Evolutionary conservation across 1,140 invertebrate genomes (phyloP).

Genomic region (Subanguina moxae): DNA sequence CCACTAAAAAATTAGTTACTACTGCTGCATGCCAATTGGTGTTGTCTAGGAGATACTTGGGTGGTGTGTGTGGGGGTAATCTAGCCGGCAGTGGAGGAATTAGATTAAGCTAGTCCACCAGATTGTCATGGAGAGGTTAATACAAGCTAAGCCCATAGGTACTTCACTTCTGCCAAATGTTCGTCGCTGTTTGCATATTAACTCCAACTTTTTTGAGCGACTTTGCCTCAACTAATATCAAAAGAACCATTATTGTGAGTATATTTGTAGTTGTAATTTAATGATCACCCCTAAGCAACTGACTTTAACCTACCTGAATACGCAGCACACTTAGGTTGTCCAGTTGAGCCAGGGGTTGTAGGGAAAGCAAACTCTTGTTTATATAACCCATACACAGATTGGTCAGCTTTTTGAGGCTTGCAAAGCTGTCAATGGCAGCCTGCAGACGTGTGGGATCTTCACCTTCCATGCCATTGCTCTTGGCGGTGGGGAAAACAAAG

Average conservation of each 20-base stretch:
- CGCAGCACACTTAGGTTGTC: conserved; percentile 9
- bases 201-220: too few species aligned
- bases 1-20: not conserved
- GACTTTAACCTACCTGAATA: conserved; percentile 16
- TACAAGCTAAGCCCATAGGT: too few species aligned
- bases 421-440: conserved; percentile 11
- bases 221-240: too few species aligned
- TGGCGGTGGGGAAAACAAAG: not conserved
- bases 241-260: too few species aligned
- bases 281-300: too few species aligned
- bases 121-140: not conserved
- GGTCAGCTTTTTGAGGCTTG: not conserved
- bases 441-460: conserved; percentile 3
- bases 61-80: not conserved
- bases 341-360: conserved; percentile 14
- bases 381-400: not conserved
- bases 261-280: too few species aligned
- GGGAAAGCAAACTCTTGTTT: not conserved
- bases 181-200: too few species aligned
- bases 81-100: not conserved
- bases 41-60: not conserved
- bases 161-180: too few species aligned
- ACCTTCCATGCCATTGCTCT: not conserved
- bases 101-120: not conserved
- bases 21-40: not conserved